A percentile compares a stretch with the other conserved stretches of the same genome.
These are phyloP conservation scores for Anoplius nigerrimus DNA, from an alignment of 2,888 invertebrate genomes.

Conservation along the genomic window DNA sequence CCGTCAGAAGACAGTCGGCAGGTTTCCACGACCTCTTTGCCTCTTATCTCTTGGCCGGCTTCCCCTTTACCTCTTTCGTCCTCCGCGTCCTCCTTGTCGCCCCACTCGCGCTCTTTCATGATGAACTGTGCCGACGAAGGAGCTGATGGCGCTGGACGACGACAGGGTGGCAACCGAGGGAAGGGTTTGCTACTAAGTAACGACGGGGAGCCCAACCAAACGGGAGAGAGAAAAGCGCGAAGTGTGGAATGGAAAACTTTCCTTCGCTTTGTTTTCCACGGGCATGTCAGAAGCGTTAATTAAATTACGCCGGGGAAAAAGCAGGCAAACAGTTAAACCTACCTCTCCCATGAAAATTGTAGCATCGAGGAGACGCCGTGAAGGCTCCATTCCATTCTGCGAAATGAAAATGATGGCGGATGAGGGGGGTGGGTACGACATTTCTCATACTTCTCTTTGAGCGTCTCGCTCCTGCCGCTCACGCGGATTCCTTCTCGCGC, in stretches of 20 bases:
- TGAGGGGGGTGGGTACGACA: too few species aligned
- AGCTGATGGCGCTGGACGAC: slow-evolving; percentile 9
- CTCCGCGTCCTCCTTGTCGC: not conserved
- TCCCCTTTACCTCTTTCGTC: slow-evolving; percentile 11
- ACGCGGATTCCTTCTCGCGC: too few species aligned
- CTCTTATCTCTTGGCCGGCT: slow-evolving; percentile 15
- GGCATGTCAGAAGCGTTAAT: slow-evolving; percentile 43
- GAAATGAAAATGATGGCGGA: too few species aligned
- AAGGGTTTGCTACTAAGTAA: not conserved
- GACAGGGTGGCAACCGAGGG: not conserved
- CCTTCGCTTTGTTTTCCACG: slow-evolving; percentile 30
- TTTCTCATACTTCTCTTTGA: too few species aligned
- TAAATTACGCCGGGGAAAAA: slow-evolving; percentile 37
- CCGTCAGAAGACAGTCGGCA: slow-evolving; percentile 12
- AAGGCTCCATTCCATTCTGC: not conserved
- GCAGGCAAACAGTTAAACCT: slow-evolving; percentile 1
- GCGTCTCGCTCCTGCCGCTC: too few species aligned
- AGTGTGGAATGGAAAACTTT: slow-evolving; percentile 10
- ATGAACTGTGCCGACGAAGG: slow-evolving; percentile 17
- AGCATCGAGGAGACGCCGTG: not conserved
- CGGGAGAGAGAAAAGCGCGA: not conserved
- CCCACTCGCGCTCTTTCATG: slow-evolving; percentile 2
- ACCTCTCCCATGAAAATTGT: not conserved
- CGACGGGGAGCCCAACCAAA: not conserved
- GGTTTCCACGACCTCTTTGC: slow-evolving; percentile 20